Evolutionary conservation across 2,113 vertebrate genomes (phyloP), one percentile per base, ranked within the genome.

Genomic region (Charadrius vociferus): DNA sequence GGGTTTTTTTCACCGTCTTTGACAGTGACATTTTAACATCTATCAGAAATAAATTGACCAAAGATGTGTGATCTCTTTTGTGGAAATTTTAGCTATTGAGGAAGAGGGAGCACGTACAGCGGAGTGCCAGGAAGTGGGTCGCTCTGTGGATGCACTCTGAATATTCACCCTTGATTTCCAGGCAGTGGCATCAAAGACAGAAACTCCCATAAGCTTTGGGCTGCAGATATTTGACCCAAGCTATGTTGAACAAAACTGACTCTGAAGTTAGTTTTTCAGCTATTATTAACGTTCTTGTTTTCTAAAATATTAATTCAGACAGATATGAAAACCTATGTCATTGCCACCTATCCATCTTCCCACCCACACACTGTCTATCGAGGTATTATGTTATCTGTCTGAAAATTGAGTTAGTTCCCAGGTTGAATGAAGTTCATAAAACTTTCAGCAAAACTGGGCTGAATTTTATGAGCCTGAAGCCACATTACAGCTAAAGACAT

Each of bases 261-360:
- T 82, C 53, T 85, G 80, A 87, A 87, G 74, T 80, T 75, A 73
- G 32, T 55, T 96, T 91, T 93, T 53, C 77, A 68, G 74, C 77
- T 91, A 34, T 82, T 95, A 95, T 87, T 94, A 93, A 87, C 49
- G 74, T 62, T 82, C 43, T 53, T 91, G 66, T 82, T 95, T 89
- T 91, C 66, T 66, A 75, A 94, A 96, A 53, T 77, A 96, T n/a
- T 77, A 63, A 56, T 87, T 84, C 83, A 82, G 82, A 58, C 49
- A 90, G 79, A 66, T 90, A 86, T 24, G 73, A 94, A 82, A 95
- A 58, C 73, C 58, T 34, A 2, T 84, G 86, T 67, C 80, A 75
- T 12, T 87, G 86, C 81, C 70, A 95, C 58, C 68, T 41, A 80
- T 70, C 78, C 81, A 72, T 81, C 91, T 91, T 87, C 73, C 68